Evolutionary conservation across 2,888 invertebrate genomes (phyloP), one percentile per base, ranked within the genome.

Genomic region (Perizoma flavofasciatum): DNA sequence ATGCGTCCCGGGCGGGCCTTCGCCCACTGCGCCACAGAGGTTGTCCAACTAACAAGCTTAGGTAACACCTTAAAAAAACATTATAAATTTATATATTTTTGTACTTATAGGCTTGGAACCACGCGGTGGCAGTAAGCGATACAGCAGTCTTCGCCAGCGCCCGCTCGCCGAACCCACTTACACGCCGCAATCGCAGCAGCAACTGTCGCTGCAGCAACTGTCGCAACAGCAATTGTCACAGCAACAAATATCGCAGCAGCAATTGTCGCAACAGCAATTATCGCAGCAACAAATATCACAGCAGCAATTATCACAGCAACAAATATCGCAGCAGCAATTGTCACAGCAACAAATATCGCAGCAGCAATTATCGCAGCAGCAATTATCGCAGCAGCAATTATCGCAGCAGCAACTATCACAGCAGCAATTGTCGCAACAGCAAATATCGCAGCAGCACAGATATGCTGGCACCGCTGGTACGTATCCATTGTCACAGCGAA

Each of bases 131-230:
- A 92, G 93, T 59, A 94, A 94, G 69, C 83, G 94, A 9, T 94
- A 94, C 83, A 93, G 93, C 69, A 93, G 92, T 59, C 71, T 93
- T 11, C 85, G 94, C 40, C 94, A 94, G 70, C 83, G 94, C 10
- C 94, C 94, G 1, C 82, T 94, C 37, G 93, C 93, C 3, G 94
- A 94, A 59, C 83, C 93, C 0, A 89, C 93, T 0, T 92, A 92
- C 70, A 68, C 88, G 46, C 87, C 88, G 35, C 88, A 85, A 59
- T 81, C 77, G 50, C 76, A 69, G 32, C 77, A 66, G n/a, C 78
- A 68, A 8, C 75, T 6, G 4, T 5, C 53, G 11, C 62, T 47
- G 10, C 69, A 55, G 41, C 66, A 53, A 9, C 70, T 54, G 6
- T 71, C 63, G 9, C 74, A 55, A 35, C 70, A 55, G 32, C 75